These are phyloP conservation scores for Hoplias malabaricus DNA, from an alignment of 2,113 vertebrate species.

Conservation along the genomic window DNA sequence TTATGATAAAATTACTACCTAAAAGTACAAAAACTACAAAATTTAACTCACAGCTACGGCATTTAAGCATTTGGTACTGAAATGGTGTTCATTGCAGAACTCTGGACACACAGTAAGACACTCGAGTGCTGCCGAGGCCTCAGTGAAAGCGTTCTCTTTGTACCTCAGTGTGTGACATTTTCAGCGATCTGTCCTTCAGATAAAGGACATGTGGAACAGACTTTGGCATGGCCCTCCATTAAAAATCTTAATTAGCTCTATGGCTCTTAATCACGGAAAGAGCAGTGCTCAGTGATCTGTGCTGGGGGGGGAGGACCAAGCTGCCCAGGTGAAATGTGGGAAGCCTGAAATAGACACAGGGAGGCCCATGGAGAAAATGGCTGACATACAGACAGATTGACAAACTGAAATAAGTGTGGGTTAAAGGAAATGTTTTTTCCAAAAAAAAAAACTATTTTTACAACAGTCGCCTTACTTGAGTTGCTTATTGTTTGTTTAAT, in stretches of 20 bases:
- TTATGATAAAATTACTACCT: no score
- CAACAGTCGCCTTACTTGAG: no score
- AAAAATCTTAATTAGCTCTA: slow-evolving; percentile 55
- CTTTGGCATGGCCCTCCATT: slow-evolving; percentile 37
- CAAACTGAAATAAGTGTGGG: background rate
- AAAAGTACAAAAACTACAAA: no score
- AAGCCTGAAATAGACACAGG: slow-evolving; percentile 23
- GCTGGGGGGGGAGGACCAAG: background rate
- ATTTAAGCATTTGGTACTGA: no score
- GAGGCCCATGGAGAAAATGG: slow-evolving; percentile 1
- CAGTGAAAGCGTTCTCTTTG: background rate
- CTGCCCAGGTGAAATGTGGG: slow-evolving; percentile 31
- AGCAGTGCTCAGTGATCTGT: slow-evolving; percentile 49
- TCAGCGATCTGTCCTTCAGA: slow-evolving; percentile 25
- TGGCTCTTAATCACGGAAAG: slow-evolving; percentile 45
- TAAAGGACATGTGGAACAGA: slow-evolving; percentile 43
- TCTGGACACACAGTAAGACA: background rate
- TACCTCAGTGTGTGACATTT: slow-evolving; percentile 30
- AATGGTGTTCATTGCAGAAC: no score
- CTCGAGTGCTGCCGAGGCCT: background rate
- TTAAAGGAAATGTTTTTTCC: background rate
- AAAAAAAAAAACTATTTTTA: background rate
- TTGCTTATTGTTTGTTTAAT: no score
- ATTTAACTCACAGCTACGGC: no score
- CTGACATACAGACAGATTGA: background rate